A percentile compares a stretch with the other conserved stretches of the same genome.
Conservation (phyloP, 2,888 invertebrate species). For the Stictocephala bisonia region DNA sequence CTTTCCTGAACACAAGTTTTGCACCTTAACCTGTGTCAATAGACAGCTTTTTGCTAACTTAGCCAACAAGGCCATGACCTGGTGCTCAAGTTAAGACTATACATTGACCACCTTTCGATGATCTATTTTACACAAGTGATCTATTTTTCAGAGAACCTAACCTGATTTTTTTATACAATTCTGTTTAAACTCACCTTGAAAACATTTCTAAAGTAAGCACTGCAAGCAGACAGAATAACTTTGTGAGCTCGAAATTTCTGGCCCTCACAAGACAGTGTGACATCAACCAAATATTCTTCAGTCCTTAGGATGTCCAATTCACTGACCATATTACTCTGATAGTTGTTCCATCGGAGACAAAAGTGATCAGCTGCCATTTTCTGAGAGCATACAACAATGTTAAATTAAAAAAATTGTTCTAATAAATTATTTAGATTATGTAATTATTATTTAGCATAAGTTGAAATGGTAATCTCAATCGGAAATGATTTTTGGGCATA, state of each 20-base stretch:
- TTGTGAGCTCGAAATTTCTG: constrained; percentile 79
- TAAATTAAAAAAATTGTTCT: too few species aligned
- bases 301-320: constrained; percentile 76
- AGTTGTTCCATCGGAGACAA: constrained; percentile 81
- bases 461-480: too few species aligned
- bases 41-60: too few species aligned
- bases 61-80: too few species aligned
- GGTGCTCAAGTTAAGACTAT: background rate
- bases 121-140: background rate
- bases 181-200: constrained; percentile 70
- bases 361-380: constrained; percentile 70
- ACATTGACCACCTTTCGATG: background rate
- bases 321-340: constrained; percentile 76
- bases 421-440: too few species aligned
- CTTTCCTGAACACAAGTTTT: too few species aligned
- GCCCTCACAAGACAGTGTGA: constrained; percentile 79
- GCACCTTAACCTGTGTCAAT: too few species aligned
- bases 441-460: too few species aligned
- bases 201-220: constrained; percentile 79
- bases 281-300: constrained; percentile 78
- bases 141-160: background rate
- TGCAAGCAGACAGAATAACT: constrained; percentile 80
- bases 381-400: background rate
- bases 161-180: background rate
- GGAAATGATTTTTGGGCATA: too few species aligned